Evolutionary conservation across 2,113 vertebrate genomes (phyloP), one percentile per base, ranked within the genome.

Genomic region (Morone chrysops): DNA sequence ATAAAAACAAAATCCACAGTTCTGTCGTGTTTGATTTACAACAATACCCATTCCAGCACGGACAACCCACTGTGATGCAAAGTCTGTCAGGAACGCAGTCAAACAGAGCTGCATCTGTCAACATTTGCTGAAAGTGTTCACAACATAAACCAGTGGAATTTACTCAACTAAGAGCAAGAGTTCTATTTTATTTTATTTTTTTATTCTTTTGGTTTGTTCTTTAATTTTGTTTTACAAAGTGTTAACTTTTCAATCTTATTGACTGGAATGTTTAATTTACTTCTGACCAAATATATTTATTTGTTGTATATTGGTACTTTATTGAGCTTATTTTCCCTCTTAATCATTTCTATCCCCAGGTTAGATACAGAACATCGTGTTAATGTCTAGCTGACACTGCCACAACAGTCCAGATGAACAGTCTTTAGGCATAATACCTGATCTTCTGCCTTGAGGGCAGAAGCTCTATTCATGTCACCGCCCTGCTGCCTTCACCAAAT

Each of bases 11-110:
- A 89, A 85, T 69, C 84, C 80, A 75, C 85, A 67, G 54, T 66
- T 80, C 57, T 75, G 80, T 78, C 83, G 81, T 63, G 80, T 78
- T 87, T 78, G 80, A 85, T 91, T 91, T 87, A 82, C 76, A 83
- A 77, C 77, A 78, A 69, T 57, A 78, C 47, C 48, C 38, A 25
- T 57, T 82, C 48, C 53, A 70, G 68, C 57, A 22, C 16, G 1
- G 67, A 80, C 75, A 59, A 70, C 81, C 65, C 70, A 25, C 86
- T 84, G 88, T 40, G 83, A 84, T 86, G 66, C 53, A 48, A 73
- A 70, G 76, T 86, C 81, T 83, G 81, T 82, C 68, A 71, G 87
- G 59, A 63, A 62, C 5, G 4, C 84, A 77, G 57, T 78, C 82
- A 87, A 84, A 85, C 84, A 66, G 84, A 85, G 70, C 68, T 76